A percentile compares a stretch with the other conserved stretches of the same genome.
Evolutionary conservation across 2,888 invertebrate species (phyloP).

Genomic region (Drosophila putrida): DNA sequence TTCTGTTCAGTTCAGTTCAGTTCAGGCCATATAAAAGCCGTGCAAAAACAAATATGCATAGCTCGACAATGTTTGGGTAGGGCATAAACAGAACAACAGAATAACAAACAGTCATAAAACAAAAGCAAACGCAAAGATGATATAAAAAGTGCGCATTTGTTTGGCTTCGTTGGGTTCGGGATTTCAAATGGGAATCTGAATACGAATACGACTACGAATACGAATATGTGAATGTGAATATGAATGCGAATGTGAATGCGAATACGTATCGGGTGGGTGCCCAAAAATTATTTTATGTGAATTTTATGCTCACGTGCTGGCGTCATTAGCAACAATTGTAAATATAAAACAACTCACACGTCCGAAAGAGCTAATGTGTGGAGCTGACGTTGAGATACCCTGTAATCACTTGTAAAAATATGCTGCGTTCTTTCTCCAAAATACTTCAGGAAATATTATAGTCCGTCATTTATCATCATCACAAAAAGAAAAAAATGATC

Average conservation of each 20-base stretch:
- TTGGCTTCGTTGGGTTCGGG: slow-evolving; percentile 51
- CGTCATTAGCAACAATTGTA: slow-evolving; percentile 43
- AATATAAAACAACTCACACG: slow-evolving; percentile 6
- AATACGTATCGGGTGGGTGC: slow-evolving; percentile 8
- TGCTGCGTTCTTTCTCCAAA: too few species aligned
- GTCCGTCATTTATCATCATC: too few species aligned
- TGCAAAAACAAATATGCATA: slow-evolving; percentile 63
- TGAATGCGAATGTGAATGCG: neutral
- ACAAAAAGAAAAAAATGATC: neutral
- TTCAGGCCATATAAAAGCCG: slow-evolving; percentile 39
- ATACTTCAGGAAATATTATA: too few species aligned
- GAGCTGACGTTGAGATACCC: slow-evolving; percentile 8
- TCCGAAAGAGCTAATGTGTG: neutral
- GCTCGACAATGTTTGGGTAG: slow-evolving; percentile 70
- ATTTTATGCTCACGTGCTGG: slow-evolving; percentile 75
- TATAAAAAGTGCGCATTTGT: slow-evolving; percentile 64
- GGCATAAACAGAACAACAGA: slow-evolving; percentile 55
- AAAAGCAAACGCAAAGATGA: slow-evolving; percentile 50
- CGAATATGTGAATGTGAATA: slow-evolving; percentile 2
- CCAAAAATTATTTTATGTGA: slow-evolving; percentile 58
- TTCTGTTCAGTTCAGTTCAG: too few species aligned
- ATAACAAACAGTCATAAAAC: slow-evolving; percentile 56
- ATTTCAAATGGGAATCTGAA: slow-evolving; percentile 8
- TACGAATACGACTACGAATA: neutral
- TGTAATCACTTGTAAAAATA: neutral